These are phyloP conservation scores for Hucho hucho DNA, from an alignment of 2,113 vertebrate genomes.

Conservation along the genomic window DNA sequence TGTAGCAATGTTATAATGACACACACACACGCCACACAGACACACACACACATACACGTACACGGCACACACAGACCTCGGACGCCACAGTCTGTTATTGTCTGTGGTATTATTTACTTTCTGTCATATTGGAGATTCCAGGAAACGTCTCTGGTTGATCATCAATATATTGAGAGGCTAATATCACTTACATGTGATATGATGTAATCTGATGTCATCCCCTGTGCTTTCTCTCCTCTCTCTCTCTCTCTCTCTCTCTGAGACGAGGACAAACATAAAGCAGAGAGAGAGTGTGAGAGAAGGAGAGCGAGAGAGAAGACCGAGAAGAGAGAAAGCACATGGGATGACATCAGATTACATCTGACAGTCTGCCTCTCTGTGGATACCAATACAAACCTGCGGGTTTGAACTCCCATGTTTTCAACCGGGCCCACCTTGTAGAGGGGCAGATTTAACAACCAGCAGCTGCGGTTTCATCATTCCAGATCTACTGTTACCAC, in stretches of 20 bases:
- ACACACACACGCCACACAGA: conserved; percentile 3
- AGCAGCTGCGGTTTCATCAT: too few species aligned
- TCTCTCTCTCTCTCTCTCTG: too few species aligned
- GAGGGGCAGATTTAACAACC: too few species aligned
- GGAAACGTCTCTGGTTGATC: not conserved
- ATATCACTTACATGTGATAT: not conserved
- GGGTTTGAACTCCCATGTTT: too few species aligned
- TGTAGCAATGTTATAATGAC: not conserved
- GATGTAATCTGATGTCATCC: not conserved
- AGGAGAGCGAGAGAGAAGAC: not conserved
- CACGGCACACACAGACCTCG: not conserved
- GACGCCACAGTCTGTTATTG: not conserved
- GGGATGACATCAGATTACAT: not conserved
- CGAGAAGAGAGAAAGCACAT: not conserved
- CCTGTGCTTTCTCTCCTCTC: too few species aligned
- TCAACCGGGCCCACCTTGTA: too few species aligned
- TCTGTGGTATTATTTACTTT: not conserved
- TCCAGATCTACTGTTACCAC: too few species aligned
- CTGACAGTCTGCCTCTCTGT: not conserved
- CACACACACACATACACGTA: conserved; percentile 19
- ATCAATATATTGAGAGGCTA: not conserved
- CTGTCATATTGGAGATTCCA: conserved; percentile 1
- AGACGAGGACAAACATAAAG: too few species aligned
- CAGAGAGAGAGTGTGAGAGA: not conserved
- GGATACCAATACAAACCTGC: too few species aligned